Evolutionary conservation across 1,140 invertebrate species (phyloP).

Genomic region (Bombyx mori): DNA sequence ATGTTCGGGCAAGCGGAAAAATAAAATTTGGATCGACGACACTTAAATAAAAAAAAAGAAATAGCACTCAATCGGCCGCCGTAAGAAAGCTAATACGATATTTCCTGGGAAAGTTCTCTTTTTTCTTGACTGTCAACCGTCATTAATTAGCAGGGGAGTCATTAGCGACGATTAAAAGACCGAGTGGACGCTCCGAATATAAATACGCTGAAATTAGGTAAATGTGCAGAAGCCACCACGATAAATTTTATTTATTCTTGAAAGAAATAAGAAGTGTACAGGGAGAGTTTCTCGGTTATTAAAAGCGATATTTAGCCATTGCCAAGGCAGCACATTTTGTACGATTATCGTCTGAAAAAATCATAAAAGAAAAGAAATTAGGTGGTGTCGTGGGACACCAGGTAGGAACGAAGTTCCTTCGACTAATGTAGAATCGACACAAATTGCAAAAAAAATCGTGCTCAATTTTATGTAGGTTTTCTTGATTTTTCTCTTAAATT

Average conservation of each 20-base stretch:
- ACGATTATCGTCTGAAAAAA: too few relatives aligned
- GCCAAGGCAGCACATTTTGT: too few relatives aligned
- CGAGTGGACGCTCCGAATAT: conserved; percentile 35
- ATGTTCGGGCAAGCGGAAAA: neutral
- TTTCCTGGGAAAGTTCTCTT: conserved; percentile 39
- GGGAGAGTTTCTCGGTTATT: too few relatives aligned
- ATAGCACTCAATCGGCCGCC: neutral
- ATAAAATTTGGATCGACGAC: neutral
- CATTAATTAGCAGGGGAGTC: conserved; percentile 60
- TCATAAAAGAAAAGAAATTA: too few relatives aligned
- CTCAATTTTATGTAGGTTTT: too few relatives aligned
- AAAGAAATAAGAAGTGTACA: too few relatives aligned
- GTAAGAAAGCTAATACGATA: conserved; percentile 26
- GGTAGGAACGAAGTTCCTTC: too few relatives aligned
- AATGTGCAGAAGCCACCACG: neutral
- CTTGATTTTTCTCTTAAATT: too few relatives aligned
- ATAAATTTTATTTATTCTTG: neutral
- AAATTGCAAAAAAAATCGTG: too few relatives aligned
- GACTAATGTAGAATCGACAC: too few relatives aligned
- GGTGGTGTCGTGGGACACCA: too few relatives aligned
- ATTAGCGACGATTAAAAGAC: conserved; percentile 56
- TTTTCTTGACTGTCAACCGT: conserved; percentile 40
- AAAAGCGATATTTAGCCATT: too few relatives aligned
- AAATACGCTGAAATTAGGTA: conserved; percentile 29
- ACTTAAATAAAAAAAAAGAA: neutral